Evolutionary conservation across 2,888 invertebrate species (phyloP), one percentile per base, ranked within the genome.

Genomic region (Sphaerophoria taeniata): DNA sequence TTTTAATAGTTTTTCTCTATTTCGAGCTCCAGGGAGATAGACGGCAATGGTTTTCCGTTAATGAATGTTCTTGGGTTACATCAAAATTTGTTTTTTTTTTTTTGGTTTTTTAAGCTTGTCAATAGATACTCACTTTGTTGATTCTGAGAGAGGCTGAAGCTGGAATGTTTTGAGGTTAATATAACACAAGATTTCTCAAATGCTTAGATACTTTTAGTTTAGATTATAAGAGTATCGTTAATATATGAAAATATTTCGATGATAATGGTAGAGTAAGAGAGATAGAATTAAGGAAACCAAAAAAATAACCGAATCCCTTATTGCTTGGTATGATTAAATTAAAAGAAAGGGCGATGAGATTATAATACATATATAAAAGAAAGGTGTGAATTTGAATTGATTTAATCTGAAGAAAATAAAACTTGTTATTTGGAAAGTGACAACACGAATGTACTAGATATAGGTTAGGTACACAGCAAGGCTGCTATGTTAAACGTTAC

Each of bases 91-190:
- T 58, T 72, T 58, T 49, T 77, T n/a, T 47, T 49, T 47, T n/a
- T n/a, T n/a, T n/a, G n/a, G n/a, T n/a, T n/a, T 69, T 69, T 79
- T 16, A 39, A 69, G 74, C 61, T 49, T 80, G 47, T 39, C 69
- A 69, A 73, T 72, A 63, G 31, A 39, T 45, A 65, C 56, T 67
- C 58, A 67, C 56, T 31, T 39, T 65, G 45, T 49, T 58, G 12
- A 49, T 56, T 65, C 55, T 47, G 74, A 47, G 45, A 45, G 47
- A 58, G 33, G 67, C 45, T 67, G 67, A 60, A 60, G 58, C 49
- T 51, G 49, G 75, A 31, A 33, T 60, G 75, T 67, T 67, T 60
- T 49, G 58, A 39, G 56, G 43, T 67, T 75, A 75, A 67, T 39
- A 16, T 47, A 36, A 75, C 39, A 76, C 51, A 61, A 45, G 33